These are phyloP conservation scores for Caenorhabditis panamensis DNA, from an alignment of 2,888 invertebrate genomes.

Conservation along the genomic window DNA sequence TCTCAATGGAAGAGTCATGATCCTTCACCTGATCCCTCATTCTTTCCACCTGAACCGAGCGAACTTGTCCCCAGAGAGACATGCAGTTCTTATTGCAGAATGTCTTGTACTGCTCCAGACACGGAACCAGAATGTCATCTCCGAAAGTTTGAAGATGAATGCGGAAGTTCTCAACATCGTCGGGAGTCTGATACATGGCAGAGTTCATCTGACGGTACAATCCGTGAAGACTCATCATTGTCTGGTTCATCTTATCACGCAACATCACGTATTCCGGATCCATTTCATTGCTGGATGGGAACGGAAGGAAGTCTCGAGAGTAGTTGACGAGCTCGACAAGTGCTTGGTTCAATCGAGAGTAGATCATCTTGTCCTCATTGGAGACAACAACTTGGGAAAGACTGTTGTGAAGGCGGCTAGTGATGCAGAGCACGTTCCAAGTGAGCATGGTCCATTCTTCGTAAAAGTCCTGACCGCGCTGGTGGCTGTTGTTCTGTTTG, in stretches of 20 bases:
- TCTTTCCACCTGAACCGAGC: conserved; percentile 69
- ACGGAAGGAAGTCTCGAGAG: conserved; percentile 69
- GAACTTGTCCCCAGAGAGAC: conserved; percentile 71
- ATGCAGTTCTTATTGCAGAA: conserved; percentile 77
- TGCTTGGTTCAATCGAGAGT: conserved; percentile 77
- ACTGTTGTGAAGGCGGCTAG: conserved; percentile 75
- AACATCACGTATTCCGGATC: conserved; percentile 67
- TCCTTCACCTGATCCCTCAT: conserved; percentile 63
- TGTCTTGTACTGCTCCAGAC: conserved; percentile 78
- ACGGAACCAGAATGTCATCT: conserved; percentile 75
- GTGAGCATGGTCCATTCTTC: conserved; percentile 81
- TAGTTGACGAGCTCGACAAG: conserved; percentile 79
- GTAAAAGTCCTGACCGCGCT: conserved; percentile 73
- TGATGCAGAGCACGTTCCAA: conserved; percentile 80
- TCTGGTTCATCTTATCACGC: conserved; percentile 69
- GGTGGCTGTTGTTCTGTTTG: conserved; percentile 61
- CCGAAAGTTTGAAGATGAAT: conserved; percentile 70
- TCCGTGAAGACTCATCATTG: conserved; percentile 71
- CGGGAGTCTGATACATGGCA: conserved; percentile 49
- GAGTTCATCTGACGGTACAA: conserved; percentile 69
- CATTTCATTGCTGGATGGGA: conserved; percentile 55
- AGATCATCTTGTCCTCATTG: conserved; percentile 74
- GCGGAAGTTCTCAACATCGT: conserved; percentile 67
- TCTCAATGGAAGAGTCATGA: conserved; percentile 44
- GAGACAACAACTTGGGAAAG: conserved; percentile 64